phyloP scores from a whole-genome alignment of 1,140 invertebrate species.

The Proctacanthus coquilletti region DNA sequence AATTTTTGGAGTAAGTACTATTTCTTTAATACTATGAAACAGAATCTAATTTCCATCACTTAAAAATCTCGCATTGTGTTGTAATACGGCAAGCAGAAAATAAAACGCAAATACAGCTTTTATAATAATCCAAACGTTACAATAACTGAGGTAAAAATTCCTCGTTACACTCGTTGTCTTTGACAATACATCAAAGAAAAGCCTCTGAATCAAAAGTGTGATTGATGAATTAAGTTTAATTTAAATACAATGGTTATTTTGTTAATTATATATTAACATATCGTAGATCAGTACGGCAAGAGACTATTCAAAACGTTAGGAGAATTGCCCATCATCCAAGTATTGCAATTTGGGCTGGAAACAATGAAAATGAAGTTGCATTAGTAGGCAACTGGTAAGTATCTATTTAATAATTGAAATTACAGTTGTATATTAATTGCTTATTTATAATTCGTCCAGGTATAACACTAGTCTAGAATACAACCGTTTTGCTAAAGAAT shows the following conservation, averaged over 20 bases:
- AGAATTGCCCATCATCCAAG: constrained; percentile 79
- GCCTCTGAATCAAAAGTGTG: no score
- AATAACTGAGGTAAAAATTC: no score
- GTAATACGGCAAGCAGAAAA: not conserved
- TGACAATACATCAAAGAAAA: no score
- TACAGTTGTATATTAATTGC: not conserved
- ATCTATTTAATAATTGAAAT: constrained; percentile 14
- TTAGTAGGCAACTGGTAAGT: constrained; percentile 73
- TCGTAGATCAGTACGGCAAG: constrained; percentile 50
- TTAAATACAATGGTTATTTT: not conserved
- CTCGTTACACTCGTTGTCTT: no score
- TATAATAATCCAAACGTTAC: no score
- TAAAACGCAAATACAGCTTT: no score
- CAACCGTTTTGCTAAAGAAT: constrained; percentile 58
- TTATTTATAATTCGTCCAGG: constrained; percentile 6
- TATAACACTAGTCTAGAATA: constrained; percentile 47
- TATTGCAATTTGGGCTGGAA: constrained; percentile 81
- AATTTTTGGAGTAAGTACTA: constrained; percentile 48
- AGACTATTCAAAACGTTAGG: constrained; percentile 71
- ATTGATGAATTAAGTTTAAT: no score
- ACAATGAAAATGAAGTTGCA: constrained; percentile 96
- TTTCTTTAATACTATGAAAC: constrained; percentile 1
- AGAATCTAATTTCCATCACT: constrained; percentile 1
- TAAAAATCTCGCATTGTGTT: no score
- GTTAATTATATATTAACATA: no score